Evolutionary conservation across 2,797 vertebrate genomes (phyloP), one percentile per base, ranked within the genome.

Genomic region (Lagodon rhomboides): DNA sequence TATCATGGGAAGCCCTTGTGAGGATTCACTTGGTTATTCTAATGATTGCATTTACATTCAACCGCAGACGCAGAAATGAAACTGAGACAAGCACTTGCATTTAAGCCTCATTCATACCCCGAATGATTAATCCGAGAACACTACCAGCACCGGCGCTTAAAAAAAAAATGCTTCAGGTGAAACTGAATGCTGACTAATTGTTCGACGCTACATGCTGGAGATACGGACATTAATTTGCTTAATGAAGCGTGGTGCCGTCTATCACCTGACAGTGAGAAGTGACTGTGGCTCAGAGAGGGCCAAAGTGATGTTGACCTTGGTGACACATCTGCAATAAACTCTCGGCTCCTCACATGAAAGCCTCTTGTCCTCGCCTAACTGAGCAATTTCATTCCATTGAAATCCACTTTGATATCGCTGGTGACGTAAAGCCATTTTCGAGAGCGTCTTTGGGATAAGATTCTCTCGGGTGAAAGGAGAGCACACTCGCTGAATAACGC

Each of bases 11-110:
- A 84, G 55, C 79, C 75, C 85, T 84, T 82, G 80, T 87, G 89
- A 92, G 89, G 83, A 88, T 90, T 80, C 88, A 85, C 85, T 87
- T 72, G 79, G 88, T 87, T 91, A 87, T 92, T 91, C 85, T 88
- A 92, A 92, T 88, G 87, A 90, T 89, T 87, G 74, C 71, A 88
- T 89, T 90, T 85, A 87, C 73, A 79, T 87, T 85, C 73, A 66
- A 23, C 76, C 72, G 51, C 77, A 72, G 51, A 80, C 4, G n/a
- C 64, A 85, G 85, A 88, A 80, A 82, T 3, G 30, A 77, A 87
- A 85, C 75, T 12, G 74, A 90, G 81, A 85, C 82, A 75, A 81
- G 70, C 51, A 15, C 55, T 34, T 18, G 65, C 55, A 73, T 82
- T 78, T 65, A 87, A 69, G 72, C 62, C 53, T 80, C 62, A 47